Evolutionary conservation across 2,888 invertebrate genomes (phyloP).

Genomic region (Oscheius onirici): DNA sequence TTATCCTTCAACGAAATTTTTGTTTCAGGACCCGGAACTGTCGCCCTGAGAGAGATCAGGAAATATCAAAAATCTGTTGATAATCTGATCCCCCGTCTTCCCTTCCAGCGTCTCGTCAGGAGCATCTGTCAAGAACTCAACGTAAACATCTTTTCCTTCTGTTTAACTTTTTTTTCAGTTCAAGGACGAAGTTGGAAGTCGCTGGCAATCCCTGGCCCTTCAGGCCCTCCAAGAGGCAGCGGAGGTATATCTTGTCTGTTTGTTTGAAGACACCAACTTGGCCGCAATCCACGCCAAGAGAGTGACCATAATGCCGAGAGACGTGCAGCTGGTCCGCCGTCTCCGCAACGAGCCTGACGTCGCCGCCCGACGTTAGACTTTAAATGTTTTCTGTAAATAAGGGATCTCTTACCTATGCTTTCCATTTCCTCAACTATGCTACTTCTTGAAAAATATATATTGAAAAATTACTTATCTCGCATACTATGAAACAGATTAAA

Average conservation of each 20-base stretch:
- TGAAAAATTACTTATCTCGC: no score
- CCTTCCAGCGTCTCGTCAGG: background rate
- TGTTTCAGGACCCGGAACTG: background rate
- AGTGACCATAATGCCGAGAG: slow-evolving; percentile 92
- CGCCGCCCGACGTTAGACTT: background rate
- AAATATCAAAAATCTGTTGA: background rate
- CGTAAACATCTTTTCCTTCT: background rate
- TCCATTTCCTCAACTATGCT: no score
- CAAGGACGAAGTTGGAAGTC: no score
- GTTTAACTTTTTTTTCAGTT: no score
- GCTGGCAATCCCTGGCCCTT: background rate
- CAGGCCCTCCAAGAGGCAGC: background rate
- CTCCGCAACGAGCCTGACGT: background rate
- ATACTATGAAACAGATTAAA: no score
- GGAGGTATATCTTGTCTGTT: background rate
- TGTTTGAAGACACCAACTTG: slow-evolving; percentile 8
- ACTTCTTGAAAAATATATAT: no score
- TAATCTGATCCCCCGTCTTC: slow-evolving; percentile 1
- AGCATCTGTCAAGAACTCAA: background rate
- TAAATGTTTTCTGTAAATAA: no score
- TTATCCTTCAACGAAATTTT: no score
- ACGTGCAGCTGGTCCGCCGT: slow-evolving; percentile 39
- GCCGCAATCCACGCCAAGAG: slow-evolving; percentile 91
- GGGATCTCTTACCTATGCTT: no score
- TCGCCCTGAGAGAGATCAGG: slow-evolving; percentile 12